Evolutionary conservation across 2,113 vertebrate species (phyloP).

Genomic region (Rhagologus leucostigma): DNA sequence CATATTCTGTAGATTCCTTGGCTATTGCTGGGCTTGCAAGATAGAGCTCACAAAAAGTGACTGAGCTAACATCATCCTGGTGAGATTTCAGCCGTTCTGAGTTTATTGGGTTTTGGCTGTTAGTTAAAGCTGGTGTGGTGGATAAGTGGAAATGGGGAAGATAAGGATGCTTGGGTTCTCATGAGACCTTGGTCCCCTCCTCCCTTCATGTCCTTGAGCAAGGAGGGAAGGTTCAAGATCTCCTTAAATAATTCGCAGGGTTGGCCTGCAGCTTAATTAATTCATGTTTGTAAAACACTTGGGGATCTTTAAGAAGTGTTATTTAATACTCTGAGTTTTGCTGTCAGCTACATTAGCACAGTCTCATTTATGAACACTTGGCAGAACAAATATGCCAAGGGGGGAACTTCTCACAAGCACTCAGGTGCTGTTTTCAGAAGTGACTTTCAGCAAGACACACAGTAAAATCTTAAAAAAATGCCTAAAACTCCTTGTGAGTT

Average conservation of each 20-base stretch:
- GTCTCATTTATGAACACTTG: background rate
- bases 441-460: background rate
- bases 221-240: background rate
- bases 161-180: background rate
- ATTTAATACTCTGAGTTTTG: background rate
- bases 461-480: background rate
- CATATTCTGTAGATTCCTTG: background rate
- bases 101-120: background rate
- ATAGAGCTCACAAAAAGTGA: background rate
- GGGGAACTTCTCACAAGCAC: background rate
- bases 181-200: background rate
- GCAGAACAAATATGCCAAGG: background rate
- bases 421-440: background rate
- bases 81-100: background rate
- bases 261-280: conserved; percentile 12
- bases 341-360: background rate
- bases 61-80: background rate
- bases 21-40: background rate
- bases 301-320: background rate
- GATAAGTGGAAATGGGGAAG: background rate
- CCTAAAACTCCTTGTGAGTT: background rate
- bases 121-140: background rate
- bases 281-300: background rate
- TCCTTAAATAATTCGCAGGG: background rate
- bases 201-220: background rate